Conservation (phyloP, 2,113 vertebrate species). For the Notarius quadriscutis region DNA sequence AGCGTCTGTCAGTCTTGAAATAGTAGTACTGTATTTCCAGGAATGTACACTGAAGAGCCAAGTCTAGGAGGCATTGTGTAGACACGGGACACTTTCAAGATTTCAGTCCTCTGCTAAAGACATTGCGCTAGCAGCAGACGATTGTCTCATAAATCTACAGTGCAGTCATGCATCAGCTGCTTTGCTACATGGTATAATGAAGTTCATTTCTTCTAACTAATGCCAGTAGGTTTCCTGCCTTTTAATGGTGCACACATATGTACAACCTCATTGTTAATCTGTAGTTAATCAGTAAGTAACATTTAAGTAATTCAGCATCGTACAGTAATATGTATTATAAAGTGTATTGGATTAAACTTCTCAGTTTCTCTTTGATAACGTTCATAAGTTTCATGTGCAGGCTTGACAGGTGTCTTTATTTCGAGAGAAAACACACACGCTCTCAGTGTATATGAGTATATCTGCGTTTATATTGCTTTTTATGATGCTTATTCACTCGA, state of each 20-base stretch:
- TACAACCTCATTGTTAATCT: not conserved
- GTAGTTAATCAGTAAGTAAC: not conserved
- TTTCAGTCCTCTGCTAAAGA: slow-evolving; percentile 27
- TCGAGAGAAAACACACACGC: not conserved
- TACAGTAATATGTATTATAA: not conserved
- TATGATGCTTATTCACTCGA: not conserved
- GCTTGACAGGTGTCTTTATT: not conserved
- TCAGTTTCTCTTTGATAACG: not conserved
- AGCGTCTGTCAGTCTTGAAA: slow-evolving; percentile 6
- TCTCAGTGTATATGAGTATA: not conserved
- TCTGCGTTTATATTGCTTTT: not conserved
- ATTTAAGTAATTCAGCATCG: not conserved
- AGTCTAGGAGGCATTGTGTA: slow-evolving; percentile 16
- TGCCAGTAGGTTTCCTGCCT: slow-evolving; percentile 7
- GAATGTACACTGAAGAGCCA: not conserved
- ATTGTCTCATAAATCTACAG: slow-evolving; percentile 33
- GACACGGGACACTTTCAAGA: not conserved
- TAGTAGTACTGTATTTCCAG: slow-evolving; percentile 7
- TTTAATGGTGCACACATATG: not conserved
- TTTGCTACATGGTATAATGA: not conserved
- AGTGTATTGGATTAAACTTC: not conserved
- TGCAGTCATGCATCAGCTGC: slow-evolving; percentile 17
- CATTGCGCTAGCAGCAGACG: not conserved
- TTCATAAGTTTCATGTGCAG: not conserved
- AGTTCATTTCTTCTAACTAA: not conserved